These are phyloP conservation scores for Varanus salvator DNA, from an alignment of 2,113 vertebrate species.

Conservation along the genomic window DNA sequence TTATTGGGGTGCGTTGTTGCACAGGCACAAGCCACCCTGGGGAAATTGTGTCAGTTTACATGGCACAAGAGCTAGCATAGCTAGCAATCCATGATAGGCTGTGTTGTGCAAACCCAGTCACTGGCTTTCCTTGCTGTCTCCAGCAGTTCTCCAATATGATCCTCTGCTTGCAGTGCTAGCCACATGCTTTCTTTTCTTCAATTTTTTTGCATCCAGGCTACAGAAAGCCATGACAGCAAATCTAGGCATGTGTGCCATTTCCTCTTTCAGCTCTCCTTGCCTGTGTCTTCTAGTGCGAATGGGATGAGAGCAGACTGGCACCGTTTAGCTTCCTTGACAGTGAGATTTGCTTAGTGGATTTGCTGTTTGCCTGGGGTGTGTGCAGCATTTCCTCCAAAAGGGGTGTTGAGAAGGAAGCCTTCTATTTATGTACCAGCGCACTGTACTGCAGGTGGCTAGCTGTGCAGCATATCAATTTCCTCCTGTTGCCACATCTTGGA, in stretches of 20 bases:
- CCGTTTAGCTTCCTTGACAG: constrained; percentile 9
- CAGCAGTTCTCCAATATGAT: neutral
- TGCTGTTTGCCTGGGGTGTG: constrained; percentile 10
- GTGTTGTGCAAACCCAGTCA: no score
- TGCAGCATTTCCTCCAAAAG: constrained; percentile 14
- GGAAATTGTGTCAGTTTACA: no score
- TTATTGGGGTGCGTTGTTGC: no score
- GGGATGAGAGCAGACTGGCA: neutral
- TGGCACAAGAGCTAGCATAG: no score
- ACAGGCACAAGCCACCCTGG: no score
- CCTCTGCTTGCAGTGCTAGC: constrained; percentile 14
- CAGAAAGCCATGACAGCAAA: neutral
- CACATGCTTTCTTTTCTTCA: neutral
- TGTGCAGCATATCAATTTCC: constrained; percentile 1
- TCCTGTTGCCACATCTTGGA: constrained; percentile 44
- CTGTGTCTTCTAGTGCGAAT: neutral
- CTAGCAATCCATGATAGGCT: no score
- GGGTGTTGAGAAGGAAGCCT: constrained; percentile 1
- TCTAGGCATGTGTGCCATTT: neutral
- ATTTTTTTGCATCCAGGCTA: neutral
- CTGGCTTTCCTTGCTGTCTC: neutral
- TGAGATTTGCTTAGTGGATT: constrained; percentile 17
- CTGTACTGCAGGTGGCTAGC: constrained; percentile 25
- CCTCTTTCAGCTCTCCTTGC: neutral
- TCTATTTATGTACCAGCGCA: constrained; percentile 6